Percentiles rank a stretch among this genome's conserved stretches.
Conservation (phyloP, 2,113 vertebrate species). For the Manacus vitellinus region DNA sequence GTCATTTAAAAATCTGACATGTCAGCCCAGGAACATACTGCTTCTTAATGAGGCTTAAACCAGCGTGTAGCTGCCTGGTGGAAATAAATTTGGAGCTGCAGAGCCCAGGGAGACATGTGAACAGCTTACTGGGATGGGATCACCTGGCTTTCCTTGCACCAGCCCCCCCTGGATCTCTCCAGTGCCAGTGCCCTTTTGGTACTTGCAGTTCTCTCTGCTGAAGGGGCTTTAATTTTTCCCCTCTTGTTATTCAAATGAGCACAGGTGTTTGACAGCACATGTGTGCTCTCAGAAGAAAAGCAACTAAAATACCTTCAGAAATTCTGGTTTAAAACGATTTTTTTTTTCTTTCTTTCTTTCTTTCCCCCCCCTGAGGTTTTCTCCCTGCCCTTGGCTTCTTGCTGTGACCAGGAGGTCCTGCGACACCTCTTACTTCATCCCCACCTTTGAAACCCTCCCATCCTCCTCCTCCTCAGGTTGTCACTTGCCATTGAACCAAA, state of each 20-base stretch:
- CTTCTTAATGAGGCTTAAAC: conserved; percentile 43
- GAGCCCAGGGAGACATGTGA: neutral
- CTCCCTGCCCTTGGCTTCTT: neutral
- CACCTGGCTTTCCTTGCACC: neutral
- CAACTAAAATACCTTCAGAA: neutral
- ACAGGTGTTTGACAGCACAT: neutral
- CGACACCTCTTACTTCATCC: fast-evolving
- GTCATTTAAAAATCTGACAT: conserved; percentile 28
- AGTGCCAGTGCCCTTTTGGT: neutral
- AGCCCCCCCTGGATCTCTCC: fast-evolving
- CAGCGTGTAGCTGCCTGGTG: neutral
- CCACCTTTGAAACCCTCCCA: neutral
- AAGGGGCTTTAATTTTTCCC: neutral
- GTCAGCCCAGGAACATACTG: neutral
- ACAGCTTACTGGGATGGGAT: neutral
- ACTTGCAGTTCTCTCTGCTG: neutral
- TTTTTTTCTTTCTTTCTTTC: neutral
- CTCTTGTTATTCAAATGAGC: neutral
- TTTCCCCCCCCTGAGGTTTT: neutral
- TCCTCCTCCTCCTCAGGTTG: neutral
- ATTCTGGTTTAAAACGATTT: fast-evolving
- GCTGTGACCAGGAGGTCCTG: neutral
- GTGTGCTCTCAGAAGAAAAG: neutral
- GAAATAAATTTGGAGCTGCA: neutral
- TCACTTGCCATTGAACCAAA: neutral